Evolutionary conservation across 64 coral and sea anemone genomes (phyloP), one percentile per base, ranked within the genome.

Genomic region (Pocillopora verrucosa): DNA sequence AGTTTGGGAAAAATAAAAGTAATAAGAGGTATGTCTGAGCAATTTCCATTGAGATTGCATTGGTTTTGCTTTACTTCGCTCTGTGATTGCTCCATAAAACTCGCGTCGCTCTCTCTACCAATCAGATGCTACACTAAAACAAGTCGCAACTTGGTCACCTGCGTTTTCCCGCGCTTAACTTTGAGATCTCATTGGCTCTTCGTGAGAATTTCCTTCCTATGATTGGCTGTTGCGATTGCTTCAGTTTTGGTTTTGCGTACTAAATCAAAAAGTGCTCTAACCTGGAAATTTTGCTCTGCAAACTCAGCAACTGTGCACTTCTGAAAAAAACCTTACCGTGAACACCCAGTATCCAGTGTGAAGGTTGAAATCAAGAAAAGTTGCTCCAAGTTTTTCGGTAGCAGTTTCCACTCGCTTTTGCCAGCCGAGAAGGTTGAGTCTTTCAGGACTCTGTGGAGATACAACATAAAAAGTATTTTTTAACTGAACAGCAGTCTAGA

Each of bases 301-400:
- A 17, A 35, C 57, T 78, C 16, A 36, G 35, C 36, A 9, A 38
- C 7, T 41, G 30, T 56, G 76, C 36, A 72, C 64, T 74, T 3
- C 5, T 60, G 25, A 36, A 22, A 60, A 9, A 57, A 82, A 13
- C 30, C 96, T 98, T 93, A 99, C 97, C 9, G 91, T 95, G 56
- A 99, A 99, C 60, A 99, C 89, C 97, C 97, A 99, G 62, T 72
- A 93, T 12, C 97, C 97, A 88, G 79, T 91, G 17, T 99, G 88
- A 36, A 89, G 88, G 38, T 92, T 64, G 35, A 95, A 99, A 76
- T 99, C 94, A 60, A 93, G 65, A 80, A 99, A 95, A 19, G 86
- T 84, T 0, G 97, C 97, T 76, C 93, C 97, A n/a, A 99, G 91
- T 59, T 81, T 77, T 80, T 88, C 90, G 16, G 97, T 99, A 0